Percentiles rank a stretch among this genome's conserved stretches.
phyloP scores from a whole-genome alignment of 2,113 vertebrate species.

The Ceuthmochares aereus region DNA sequence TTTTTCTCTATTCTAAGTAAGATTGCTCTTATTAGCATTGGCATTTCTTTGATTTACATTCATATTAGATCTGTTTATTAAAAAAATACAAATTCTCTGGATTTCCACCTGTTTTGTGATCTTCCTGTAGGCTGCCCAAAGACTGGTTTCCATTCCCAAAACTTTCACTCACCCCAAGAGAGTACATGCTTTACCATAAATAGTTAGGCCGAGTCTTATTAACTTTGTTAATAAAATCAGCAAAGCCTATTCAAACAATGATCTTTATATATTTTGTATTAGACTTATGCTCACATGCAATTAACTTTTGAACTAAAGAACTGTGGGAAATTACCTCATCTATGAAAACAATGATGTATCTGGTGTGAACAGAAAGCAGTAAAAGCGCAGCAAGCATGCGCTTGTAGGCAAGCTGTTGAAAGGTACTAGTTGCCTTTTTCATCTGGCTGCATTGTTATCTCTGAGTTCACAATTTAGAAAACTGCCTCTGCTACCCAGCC shows the following conservation, averaged over 20 bases:
- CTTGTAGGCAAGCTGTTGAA: not conserved
- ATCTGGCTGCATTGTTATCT: not conserved
- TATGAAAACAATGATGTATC: not conserved
- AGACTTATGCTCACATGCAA: not conserved
- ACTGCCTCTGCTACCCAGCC: not conserved
- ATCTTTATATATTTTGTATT: not conserved
- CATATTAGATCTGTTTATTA: not conserved
- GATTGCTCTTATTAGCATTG: not conserved
- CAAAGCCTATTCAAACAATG: not conserved
- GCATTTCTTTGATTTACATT: not conserved
- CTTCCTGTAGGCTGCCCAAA: not conserved
- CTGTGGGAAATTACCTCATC: not conserved
- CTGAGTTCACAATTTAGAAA: not conserved
- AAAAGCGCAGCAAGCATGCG: not conserved
- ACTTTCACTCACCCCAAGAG: not conserved
- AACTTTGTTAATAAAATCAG: not conserved
- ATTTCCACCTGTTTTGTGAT: not conserved
- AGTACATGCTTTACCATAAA: not conserved
- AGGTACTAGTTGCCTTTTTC: not conserved
- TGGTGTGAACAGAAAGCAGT: rapidly evolving
- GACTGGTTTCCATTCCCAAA: not conserved
- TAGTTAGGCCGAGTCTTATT: not conserved
- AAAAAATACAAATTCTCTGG: not conserved
- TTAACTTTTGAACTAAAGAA: not conserved
- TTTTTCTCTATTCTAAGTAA: not conserved